These are phyloP conservation scores for Hirtodrosophila cameraria DNA, from an alignment of 2,888 invertebrate genomes.

Conservation along the genomic window DNA sequence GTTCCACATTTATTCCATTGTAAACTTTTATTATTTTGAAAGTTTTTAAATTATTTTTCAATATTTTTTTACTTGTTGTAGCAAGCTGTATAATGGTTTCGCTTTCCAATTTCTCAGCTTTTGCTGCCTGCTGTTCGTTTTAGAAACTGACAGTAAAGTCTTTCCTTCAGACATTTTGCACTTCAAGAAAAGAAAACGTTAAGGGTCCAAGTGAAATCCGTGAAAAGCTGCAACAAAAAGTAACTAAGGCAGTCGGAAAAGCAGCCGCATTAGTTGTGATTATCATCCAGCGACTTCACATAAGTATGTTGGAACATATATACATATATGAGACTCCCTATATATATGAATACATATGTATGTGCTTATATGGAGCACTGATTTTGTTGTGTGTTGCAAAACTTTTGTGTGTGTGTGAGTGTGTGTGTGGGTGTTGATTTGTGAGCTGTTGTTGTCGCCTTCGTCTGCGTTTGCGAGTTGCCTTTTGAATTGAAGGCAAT, in stretches of 20 bases:
- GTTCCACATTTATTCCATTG: too few species aligned
- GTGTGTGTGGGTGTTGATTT: conserved; percentile 76
- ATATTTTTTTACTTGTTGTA: not conserved
- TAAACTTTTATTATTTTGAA: not conserved
- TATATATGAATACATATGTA: not conserved
- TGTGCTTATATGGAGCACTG: conserved; percentile 19
- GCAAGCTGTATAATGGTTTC: conserved; percentile 6
- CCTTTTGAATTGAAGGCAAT: conserved; percentile 62
- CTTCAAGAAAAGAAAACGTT: conserved; percentile 1
- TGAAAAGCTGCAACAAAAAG: conserved; percentile 38
- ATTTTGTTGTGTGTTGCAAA: conserved; percentile 26
- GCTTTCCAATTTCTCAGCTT: conserved; percentile 31
- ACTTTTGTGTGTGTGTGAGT: conserved; percentile 67
- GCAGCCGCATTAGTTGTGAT: conserved; percentile 72
- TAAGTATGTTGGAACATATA: conserved; percentile 31
- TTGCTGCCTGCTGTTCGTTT: conserved; percentile 11
- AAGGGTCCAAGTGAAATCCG: conserved; percentile 13
- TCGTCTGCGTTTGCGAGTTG: not conserved
- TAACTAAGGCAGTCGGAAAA: conserved; percentile 61
- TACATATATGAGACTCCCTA: conserved; percentile 7
- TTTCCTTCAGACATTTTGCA: conserved; percentile 1
- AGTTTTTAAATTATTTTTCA: not conserved
- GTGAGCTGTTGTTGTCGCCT: conserved; percentile 56
- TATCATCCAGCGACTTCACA: conserved; percentile 58
- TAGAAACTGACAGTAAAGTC: conserved; percentile 6